Evolutionary conservation across 2,888 invertebrate genomes (phyloP).

Genomic region (Eledone cirrhosa): DNA sequence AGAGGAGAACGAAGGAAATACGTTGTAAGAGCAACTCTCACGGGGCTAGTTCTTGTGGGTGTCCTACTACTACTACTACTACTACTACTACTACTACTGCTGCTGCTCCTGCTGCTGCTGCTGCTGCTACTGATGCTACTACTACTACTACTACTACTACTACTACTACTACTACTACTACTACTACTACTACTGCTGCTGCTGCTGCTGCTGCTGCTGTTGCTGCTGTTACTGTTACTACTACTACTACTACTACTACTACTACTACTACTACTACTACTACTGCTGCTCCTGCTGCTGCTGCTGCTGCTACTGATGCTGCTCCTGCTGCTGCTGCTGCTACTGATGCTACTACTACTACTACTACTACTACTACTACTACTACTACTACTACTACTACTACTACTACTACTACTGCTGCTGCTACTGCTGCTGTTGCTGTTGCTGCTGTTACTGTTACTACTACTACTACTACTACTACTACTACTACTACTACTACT

Average conservation of each 20-base stretch:
- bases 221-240: conserved; percentile 31
- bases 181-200: conserved; percentile 29
- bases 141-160: too few species aligned
- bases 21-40: too few species aligned
- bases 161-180: conserved; percentile 30
- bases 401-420: conserved; percentile 24
- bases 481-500: conserved; percentile 28
- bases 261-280: conserved; percentile 31
- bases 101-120: too few species aligned
- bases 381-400: conserved; percentile 31
- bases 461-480: conserved; percentile 32
- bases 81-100: conserved; percentile 26
- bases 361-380: conserved; percentile 31
- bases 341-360: too few species aligned
- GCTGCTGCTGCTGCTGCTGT: conserved; percentile 17
- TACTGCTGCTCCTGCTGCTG: conserved; percentile 30
- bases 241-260: conserved; percentile 32
- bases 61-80: too few species aligned
- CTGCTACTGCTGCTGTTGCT: background rate
- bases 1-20: too few species aligned
- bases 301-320: too few species aligned
- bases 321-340: too few species aligned
- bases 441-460: conserved; percentile 35
- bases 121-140: too few species aligned
- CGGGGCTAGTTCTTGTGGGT: too few species aligned